Evolutionary conservation across 2,888 invertebrate species (phyloP).

Genomic region (Scrobipalpa atriplicella): DNA sequence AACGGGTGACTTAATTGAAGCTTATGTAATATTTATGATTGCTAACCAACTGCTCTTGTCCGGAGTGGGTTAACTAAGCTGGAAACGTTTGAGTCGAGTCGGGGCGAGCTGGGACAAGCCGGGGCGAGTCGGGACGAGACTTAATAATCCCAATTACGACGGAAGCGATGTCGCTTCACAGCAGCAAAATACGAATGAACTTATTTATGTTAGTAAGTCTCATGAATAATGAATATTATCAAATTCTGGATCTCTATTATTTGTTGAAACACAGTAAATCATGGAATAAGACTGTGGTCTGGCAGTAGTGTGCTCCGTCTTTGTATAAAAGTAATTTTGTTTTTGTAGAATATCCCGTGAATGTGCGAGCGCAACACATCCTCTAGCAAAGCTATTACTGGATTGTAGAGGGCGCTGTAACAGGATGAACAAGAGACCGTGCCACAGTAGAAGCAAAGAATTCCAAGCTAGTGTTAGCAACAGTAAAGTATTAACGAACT

Average conservation of each 20-base stretch:
- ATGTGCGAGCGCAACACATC: neutral
- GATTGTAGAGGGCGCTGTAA: neutral
- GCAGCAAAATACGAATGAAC: neutral
- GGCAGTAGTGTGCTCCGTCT: neutral
- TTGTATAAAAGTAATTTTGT: neutral
- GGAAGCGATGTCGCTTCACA: neutral
- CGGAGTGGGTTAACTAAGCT: neutral
- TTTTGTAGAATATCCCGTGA: neutral
- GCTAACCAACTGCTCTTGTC: conserved; percentile 8
- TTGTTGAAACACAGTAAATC: no score
- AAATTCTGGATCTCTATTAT: neutral
- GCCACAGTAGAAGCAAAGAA: no score
- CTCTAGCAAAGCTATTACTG: neutral
- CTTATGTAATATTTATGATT: conserved; percentile 11
- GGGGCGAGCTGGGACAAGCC: neutral
- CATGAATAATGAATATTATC: neutral
- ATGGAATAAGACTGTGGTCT: no score
- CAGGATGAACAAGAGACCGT: no score
- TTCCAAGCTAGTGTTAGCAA: no score
- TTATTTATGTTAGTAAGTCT: neutral
- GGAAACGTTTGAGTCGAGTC: neutral
- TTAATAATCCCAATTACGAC: conserved; percentile 6
- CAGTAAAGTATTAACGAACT: no score
- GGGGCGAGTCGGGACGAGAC: neutral
- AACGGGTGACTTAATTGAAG: neutral